These are phyloP conservation scores for Notocelia uddmanniana DNA, from an alignment of 2,888 invertebrate species.

Conservation along the genomic window DNA sequence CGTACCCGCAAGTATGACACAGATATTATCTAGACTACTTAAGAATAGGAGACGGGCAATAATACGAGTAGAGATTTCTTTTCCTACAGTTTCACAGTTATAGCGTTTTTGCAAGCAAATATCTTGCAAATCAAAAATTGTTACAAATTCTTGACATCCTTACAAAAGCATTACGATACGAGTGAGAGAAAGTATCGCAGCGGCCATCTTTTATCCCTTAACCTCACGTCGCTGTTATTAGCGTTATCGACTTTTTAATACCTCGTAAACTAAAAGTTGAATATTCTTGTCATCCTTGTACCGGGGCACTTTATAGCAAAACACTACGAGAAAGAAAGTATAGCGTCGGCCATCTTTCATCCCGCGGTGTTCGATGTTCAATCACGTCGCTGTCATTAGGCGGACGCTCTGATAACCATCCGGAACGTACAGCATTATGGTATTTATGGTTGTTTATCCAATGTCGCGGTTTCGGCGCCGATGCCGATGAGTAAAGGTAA, in stretches of 20 bases:
- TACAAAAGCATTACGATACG: too few species aligned
- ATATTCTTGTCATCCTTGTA: background rate
- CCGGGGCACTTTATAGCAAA: background rate
- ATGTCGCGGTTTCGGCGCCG: slow-evolving; percentile 53
- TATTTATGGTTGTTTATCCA: slow-evolving; percentile 58
- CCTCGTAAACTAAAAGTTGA: background rate
- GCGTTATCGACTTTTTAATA: background rate
- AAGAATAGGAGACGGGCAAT: too few species aligned
- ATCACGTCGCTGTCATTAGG: slow-evolving; percentile 64
- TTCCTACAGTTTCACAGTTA: too few species aligned
- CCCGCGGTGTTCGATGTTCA: slow-evolving; percentile 51
- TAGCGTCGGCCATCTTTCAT: slow-evolving; percentile 48
- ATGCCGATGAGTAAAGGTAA: slow-evolving; percentile 30
- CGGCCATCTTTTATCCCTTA: too few species aligned
- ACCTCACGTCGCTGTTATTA: background rate
- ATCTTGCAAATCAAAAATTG: too few species aligned
- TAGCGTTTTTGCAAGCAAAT: too few species aligned
- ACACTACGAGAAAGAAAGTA: slow-evolving; percentile 54
- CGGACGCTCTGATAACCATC: slow-evolving; percentile 67
- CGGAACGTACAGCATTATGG: slow-evolving; percentile 52
- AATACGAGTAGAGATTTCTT: too few species aligned
- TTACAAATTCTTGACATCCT: too few species aligned
- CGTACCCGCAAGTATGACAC: too few species aligned
- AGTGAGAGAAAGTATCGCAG: too few species aligned
- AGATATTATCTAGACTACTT: too few species aligned